Base-by-base conservation (phyloP, 1,140 invertebrate species). In the Atta texana region DNA sequence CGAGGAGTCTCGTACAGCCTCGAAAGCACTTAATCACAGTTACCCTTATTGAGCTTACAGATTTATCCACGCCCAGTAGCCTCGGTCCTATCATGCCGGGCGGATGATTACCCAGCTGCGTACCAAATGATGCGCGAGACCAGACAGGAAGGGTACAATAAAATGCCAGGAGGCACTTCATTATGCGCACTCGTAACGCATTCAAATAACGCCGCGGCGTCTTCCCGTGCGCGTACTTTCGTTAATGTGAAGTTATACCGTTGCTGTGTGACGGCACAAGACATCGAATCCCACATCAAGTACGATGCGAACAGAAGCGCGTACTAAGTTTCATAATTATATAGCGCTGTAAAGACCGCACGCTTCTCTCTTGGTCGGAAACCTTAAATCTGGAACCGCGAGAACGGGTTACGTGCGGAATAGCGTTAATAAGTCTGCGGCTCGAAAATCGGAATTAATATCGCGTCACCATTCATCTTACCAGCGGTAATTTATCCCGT, bases 51-150 rank as follows among this genome's bases (percentile, higher is more conserved):
- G 88, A 92, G 90, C 91, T 92, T 91, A 89, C 92, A 92, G 91
- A 93, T 94, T 94, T 94, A 94, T 95, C 93, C 93, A 94, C 93
- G 93, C 93, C 93, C 94, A 93, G 94, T 95, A 95, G 94, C 94
- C 90, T 92, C 91, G 91, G 87, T 90, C 89, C 92, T 93, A 93
- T 94, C 92, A 92, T 91, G 90, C 90, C 91, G 91, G 90, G 85
- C 91, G 92, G 88, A 93, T 94, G 93, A 94, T 95, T 93, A 94
- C 91, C 92, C 91, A 93, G 93, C 92, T 92, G 91, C 90, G 92
- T 86, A 92, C 86, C 89, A 91, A 93, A 93, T 93, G 91, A 94
- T 92, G 93, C 92, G 90, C 91, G 90, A 88, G 89, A 93, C 89
- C 87, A 90, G 90, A 61, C 80, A 61, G 34, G 57, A 89, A 87